Evolutionary conservation across 2,888 invertebrate genomes (phyloP).

Genomic region (Dicyrtoma fusca): DNA sequence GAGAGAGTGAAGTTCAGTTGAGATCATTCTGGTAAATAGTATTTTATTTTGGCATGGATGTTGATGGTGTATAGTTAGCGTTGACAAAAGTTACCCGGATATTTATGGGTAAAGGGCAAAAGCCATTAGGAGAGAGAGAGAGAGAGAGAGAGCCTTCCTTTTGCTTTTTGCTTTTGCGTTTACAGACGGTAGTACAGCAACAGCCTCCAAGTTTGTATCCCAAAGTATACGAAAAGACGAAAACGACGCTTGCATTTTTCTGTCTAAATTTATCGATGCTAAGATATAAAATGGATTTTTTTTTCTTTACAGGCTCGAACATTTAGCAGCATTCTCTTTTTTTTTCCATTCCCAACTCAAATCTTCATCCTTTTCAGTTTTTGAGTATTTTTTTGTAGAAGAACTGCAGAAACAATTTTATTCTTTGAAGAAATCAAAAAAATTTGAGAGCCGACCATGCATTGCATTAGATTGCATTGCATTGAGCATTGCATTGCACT

Average conservation of each 20-base stretch:
- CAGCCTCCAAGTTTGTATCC: too few relatives aligned
- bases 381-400: background rate
- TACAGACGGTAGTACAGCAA: too few relatives aligned
- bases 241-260: constrained; percentile 40
- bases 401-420: too few relatives aligned
- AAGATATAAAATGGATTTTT: constrained; percentile 44
- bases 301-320: constrained; percentile 21
- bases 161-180: too few relatives aligned
- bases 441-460: too few relatives aligned
- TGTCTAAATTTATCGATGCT: constrained; percentile 45
- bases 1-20: constrained; percentile 21
- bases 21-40: constrained; percentile 27
- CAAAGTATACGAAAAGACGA: too few relatives aligned
- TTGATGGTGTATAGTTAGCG: constrained; percentile 40
- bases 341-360: background rate
- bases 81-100: constrained; percentile 44
- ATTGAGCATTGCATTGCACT: too few relatives aligned
- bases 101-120: constrained; percentile 46
- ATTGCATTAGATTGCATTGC: too few relatives aligned
- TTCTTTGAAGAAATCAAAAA: too few relatives aligned
- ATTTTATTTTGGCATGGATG: constrained; percentile 43
- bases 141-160: constrained; percentile 31
- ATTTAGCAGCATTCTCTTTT: constrained; percentile 18
- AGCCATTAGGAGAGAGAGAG: constrained; percentile 43
- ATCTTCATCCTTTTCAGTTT: background rate